These are phyloP conservation scores for Epizoanthus stellaris DNA, from an alignment of 92 coral and sea anemone species.

Conservation along the genomic window DNA sequence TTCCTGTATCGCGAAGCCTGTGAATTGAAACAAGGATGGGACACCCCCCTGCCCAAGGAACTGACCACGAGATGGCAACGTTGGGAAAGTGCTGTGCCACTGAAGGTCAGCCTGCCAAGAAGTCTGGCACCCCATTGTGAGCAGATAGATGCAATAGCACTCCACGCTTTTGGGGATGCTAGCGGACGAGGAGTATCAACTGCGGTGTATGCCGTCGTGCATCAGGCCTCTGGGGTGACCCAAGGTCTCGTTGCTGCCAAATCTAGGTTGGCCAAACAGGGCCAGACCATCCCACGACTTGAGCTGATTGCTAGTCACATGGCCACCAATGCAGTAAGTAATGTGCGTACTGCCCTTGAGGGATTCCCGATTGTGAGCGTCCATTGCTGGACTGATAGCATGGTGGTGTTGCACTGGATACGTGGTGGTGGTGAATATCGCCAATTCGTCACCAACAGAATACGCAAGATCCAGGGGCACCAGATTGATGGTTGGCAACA, in stretches of 20 bases:
- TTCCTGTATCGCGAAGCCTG: not conserved
- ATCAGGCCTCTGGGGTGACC: slow-evolving; percentile 16
- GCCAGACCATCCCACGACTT: slow-evolving; percentile 40
- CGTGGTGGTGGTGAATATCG: slow-evolving; percentile 29
- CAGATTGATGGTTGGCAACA: slow-evolving; percentile 16
- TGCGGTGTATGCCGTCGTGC: slow-evolving; percentile 23
- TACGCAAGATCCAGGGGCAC: slow-evolving; percentile 31
- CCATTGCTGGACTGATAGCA: slow-evolving; percentile 53
- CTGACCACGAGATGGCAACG: too few species aligned
- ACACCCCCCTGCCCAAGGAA: not conserved
- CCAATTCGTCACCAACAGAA: slow-evolving; percentile 36
- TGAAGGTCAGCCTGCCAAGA: slow-evolving; percentile 13
- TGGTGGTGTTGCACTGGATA: slow-evolving; percentile 48
- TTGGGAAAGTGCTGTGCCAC: too few species aligned
- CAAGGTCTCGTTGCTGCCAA: slow-evolving; percentile 43
- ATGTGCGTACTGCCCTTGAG: slow-evolving; percentile 35
- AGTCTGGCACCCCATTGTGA: slow-evolving; percentile 18
- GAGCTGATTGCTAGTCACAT: slow-evolving; percentile 41
- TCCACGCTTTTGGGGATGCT: slow-evolving; percentile 50
- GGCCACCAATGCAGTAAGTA: slow-evolving; percentile 28
- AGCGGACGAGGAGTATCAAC: slow-evolving; percentile 37
- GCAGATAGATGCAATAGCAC: slow-evolving; percentile 19
- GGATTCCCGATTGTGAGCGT: slow-evolving; percentile 25
- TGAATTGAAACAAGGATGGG: slow-evolving; percentile 2
- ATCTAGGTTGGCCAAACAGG: slow-evolving; percentile 47